Evolutionary conservation across 2,113 vertebrate genomes (phyloP).

Genomic region (Muntiacus muntjak): DNA sequence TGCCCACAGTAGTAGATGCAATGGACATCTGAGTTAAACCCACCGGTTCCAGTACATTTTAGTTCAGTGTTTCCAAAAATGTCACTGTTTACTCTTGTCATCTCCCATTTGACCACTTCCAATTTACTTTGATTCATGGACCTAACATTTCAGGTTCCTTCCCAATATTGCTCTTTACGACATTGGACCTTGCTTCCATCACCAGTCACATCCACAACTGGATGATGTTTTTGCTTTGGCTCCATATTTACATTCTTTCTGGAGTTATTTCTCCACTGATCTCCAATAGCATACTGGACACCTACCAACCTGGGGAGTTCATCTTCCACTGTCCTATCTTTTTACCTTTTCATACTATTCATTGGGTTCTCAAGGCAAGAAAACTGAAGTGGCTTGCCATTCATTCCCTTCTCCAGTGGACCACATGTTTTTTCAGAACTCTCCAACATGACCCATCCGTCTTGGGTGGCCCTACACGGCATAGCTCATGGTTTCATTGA

Average conservation of each 20-base stretch:
- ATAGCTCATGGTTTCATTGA: no score
- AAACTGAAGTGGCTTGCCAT: neutral
- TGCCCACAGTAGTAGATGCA: neutral
- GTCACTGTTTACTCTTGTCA: rapidly evolving
- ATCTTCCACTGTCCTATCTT: neutral
- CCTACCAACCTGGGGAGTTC: neutral
- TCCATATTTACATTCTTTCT: neutral
- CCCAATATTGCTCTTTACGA: neutral
- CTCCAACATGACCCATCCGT: neutral
- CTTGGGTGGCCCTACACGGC: neutral
- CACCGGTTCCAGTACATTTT: neutral
- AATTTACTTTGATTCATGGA: neutral
- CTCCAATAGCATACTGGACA: neutral
- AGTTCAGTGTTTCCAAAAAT: neutral
- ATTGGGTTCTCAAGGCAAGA: neutral
- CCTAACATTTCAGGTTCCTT: neutral
- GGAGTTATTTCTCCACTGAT: neutral
- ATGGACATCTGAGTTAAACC: neutral
- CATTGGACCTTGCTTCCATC: rapidly evolving
- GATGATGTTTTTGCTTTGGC: neutral
- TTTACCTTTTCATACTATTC: neutral
- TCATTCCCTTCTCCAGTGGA: neutral
- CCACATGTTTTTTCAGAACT: neutral
- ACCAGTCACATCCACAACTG: neutral
- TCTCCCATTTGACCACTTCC: neutral